Percentiles rank a stretch among this genome's conserved stretches.
Evolutionary conservation across 2,113 vertebrate species (phyloP).

Genomic region (Montifringilla adamsi): DNA sequence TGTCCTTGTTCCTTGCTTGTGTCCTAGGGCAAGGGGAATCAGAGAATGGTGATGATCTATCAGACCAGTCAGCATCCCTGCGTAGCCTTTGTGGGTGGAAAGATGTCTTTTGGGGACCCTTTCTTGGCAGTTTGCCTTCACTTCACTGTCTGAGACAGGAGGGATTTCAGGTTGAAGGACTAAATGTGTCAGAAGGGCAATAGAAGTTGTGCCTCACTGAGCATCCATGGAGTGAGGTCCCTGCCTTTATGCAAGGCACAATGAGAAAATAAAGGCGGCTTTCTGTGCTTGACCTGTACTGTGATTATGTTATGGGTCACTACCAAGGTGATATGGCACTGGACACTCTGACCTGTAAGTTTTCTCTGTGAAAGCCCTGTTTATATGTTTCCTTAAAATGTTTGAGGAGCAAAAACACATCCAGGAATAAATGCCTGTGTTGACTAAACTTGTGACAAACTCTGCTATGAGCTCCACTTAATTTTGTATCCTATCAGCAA

Average conservation of each 20-base stretch:
- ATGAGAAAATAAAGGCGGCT: background rate
- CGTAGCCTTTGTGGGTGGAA: background rate
- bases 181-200: background rate
- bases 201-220: background rate
- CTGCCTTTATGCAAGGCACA: background rate
- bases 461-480: background rate
- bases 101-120: background rate
- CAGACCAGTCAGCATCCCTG: background rate
- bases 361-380: background rate
- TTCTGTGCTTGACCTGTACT: background rate
- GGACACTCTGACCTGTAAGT: background rate
- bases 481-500: background rate
- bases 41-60: fast-evolving
- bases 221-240: background rate
- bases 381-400: background rate
- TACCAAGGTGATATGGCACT: background rate
- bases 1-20: background rate
- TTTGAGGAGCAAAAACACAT: background rate
- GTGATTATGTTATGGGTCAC: background rate
- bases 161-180: background rate
- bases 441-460: background rate
- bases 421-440: background rate
- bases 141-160: background rate
- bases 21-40: background rate
- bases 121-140: background rate